These are phyloP conservation scores for Siniperca chuatsi DNA, from an alignment of 2,113 vertebrate species.

Conservation along the genomic window DNA sequence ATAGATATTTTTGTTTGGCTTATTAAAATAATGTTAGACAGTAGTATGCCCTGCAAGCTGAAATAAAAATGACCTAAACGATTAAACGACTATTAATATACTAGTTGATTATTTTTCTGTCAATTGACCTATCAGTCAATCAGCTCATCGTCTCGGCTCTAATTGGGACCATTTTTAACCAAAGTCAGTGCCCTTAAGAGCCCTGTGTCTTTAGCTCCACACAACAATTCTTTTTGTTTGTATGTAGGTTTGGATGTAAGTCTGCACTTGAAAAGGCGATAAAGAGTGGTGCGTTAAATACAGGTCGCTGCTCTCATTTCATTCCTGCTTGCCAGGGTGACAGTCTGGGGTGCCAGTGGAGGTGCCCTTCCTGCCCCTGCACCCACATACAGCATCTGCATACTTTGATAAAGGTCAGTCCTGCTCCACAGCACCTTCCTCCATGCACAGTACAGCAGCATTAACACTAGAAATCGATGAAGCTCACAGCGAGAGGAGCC, in stretches of 20 bases:
- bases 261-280: constrained; percentile 22
- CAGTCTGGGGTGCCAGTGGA: constrained; percentile 31
- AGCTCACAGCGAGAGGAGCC: constrained; percentile 48
- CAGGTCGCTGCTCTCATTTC: constrained; percentile 52
- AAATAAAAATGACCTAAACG: not conserved
- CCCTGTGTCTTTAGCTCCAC: not conserved
- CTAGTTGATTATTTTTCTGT: too few relatives aligned
- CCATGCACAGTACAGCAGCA: constrained; percentile 54
- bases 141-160: not conserved
- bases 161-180: not conserved
- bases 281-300: constrained; percentile 17
- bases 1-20: not conserved
- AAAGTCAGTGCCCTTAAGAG: too few relatives aligned
- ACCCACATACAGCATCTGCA: constrained; percentile 59
- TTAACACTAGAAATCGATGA: constrained; percentile 64
- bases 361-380: constrained; percentile 43
- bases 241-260: not conserved
- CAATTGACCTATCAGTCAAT: not conserved
- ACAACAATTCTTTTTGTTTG: not conserved
- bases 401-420: constrained; percentile 74
- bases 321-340: constrained; percentile 18
- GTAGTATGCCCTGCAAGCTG: not conserved
- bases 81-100: not conserved
- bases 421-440: constrained; percentile 50
- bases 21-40: not conserved